phyloP scores from a whole-genome alignment of 2,113 vertebrate species.

The Empidonax alnorum region DNA sequence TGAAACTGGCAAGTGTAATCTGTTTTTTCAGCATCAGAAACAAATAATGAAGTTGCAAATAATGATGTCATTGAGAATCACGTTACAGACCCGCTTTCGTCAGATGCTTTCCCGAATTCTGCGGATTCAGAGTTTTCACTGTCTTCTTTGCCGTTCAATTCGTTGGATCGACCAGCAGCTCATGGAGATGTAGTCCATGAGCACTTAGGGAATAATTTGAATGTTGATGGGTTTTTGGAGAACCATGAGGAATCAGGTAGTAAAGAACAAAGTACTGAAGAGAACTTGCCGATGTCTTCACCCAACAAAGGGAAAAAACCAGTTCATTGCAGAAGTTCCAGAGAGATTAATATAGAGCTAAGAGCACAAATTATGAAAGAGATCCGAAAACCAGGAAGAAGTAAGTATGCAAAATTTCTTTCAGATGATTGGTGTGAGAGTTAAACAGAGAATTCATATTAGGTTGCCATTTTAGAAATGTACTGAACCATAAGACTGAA shows the following conservation, averaged over 20 bases:
- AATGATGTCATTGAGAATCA: constrained; percentile 85
- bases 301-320: constrained; percentile 83
- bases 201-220: constrained; percentile 73
- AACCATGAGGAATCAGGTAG: constrained; percentile 71
- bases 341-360: constrained; percentile 88
- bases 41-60: constrained; percentile 63
- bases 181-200: constrained; percentile 68
- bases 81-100: constrained; percentile 78
- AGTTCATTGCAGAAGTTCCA: constrained; percentile 80
- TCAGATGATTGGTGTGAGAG: neutral
- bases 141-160: constrained; percentile 63
- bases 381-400: constrained; percentile 93
- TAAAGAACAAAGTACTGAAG: constrained; percentile 69
- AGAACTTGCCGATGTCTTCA: constrained; percentile 75
- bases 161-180: constrained; percentile 71
- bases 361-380: constrained; percentile 91
- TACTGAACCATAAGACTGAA: neutral
- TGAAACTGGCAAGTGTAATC: neutral
- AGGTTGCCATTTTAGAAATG: neutral
- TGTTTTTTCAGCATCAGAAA: constrained; percentile 73
- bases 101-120: constrained; percentile 64
- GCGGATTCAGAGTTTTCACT: constrained; percentile 72
- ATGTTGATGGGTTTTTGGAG: constrained; percentile 62
- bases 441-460: neutral
- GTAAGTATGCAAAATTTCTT: constrained; percentile 77